These are phyloP conservation scores for Elaphurus davidianus DNA, from an alignment of 2,113 vertebrate genomes.

Conservation along the genomic window DNA sequence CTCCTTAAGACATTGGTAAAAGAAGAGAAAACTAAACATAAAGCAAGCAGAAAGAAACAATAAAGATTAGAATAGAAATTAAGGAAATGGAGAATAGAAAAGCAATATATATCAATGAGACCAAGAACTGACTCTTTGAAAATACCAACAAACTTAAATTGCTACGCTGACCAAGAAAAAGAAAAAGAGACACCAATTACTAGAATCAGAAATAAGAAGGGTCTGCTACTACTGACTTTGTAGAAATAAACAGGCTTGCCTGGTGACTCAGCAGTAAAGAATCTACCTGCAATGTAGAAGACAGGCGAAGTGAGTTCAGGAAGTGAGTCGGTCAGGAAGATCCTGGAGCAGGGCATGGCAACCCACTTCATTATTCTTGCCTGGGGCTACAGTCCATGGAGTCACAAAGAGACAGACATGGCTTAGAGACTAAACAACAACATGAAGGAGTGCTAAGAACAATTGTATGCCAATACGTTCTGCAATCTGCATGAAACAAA, in stretches of 20 bases:
- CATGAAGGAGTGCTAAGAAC: not conserved
- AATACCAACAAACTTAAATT: not conserved
- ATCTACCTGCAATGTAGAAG: not conserved
- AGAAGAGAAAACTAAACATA: not conserved
- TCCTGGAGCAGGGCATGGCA: not conserved
- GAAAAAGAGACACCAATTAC: not conserved
- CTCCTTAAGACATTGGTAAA: not conserved
- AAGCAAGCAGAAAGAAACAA: not conserved
- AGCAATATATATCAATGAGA: not conserved
- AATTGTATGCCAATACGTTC: not conserved
- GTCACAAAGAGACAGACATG: not conserved
- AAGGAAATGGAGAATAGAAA: not conserved
- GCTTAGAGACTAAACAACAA: not conserved
- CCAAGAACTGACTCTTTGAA: not conserved
- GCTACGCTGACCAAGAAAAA: not conserved
- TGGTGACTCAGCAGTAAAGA: not conserved
- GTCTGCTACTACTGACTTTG: not conserved
- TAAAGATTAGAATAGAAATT: not conserved
- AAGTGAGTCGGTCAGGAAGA: not conserved
- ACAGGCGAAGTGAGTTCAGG: not conserved
- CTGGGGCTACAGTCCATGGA: not conserved
- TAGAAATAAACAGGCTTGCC: not conserved
- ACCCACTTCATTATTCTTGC: not conserved
- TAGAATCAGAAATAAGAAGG: not conserved
- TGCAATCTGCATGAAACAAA: not conserved